A percentile compares a stretch with the other conserved stretches of the same genome.
Conservation (phyloP, 2,888 invertebrate species). For the Tolmerus cingulatus region DNA sequence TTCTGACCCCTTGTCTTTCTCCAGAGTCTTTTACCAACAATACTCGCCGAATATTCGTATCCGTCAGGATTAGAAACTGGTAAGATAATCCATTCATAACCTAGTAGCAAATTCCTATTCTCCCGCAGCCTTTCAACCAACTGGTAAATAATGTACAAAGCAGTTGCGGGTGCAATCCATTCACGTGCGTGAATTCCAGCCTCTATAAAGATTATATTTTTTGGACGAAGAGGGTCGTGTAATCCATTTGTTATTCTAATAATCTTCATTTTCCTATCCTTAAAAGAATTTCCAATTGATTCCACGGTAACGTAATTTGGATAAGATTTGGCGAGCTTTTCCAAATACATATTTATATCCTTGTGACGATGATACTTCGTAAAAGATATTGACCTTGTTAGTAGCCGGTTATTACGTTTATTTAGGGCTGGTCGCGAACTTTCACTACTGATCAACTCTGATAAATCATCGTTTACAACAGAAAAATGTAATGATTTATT, state of each 20-base stretch:
- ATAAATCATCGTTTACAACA: background rate
- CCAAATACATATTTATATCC: slow-evolving; percentile 66
- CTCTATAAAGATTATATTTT: slow-evolving; percentile 66
- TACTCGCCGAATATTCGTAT: slow-evolving; percentile 65
- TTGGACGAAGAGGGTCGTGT: slow-evolving; percentile 61
- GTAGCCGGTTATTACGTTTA: background rate
- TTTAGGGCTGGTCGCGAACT: background rate
- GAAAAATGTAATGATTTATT: background rate
- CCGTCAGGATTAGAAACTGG: slow-evolving; percentile 77
- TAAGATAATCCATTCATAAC: slow-evolving; percentile 72
- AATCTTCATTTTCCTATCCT: slow-evolving; percentile 65
- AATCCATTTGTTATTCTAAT: slow-evolving; percentile 64
- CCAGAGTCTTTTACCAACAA: slow-evolving; percentile 65
- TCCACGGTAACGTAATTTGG: slow-evolving; percentile 66
- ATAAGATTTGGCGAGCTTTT: slow-evolving; percentile 63
- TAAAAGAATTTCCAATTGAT: slow-evolving; percentile 68
- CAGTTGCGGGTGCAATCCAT: slow-evolving; percentile 72
- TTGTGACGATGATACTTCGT: slow-evolving; percentile 45
- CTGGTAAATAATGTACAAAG: slow-evolving; percentile 69
- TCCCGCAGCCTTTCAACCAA: slow-evolving; percentile 65
- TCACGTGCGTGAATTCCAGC: slow-evolving; percentile 73
- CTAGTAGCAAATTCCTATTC: slow-evolving; percentile 65
- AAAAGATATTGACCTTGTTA: background rate
- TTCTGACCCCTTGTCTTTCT: slow-evolving; percentile 72
- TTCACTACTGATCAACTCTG: background rate